A percentile compares a stretch with the other conserved stretches of the same genome.
Conservation (phyloP, 2,113 vertebrate species). For the Hucho hucho region DNA sequence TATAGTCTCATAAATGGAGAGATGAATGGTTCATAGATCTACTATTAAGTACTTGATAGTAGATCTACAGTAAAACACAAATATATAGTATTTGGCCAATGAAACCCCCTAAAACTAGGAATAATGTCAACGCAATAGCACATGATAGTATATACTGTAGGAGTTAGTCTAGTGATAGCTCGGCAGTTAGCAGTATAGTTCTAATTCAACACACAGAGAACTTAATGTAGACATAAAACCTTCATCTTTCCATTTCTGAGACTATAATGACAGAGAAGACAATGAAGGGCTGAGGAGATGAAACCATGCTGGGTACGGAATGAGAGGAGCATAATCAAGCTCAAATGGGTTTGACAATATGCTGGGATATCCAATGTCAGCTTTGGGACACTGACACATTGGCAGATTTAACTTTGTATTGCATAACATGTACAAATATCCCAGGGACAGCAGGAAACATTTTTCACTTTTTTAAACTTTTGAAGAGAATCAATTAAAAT, state of each 20-base stretch:
- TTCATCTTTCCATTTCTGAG: not conserved
- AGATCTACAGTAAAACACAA: too few relatives aligned
- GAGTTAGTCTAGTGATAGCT: not conserved
- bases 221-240: not conserved
- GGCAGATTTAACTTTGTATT: not conserved
- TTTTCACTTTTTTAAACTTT: not conserved
- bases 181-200: too few relatives aligned
- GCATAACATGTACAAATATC: too few relatives aligned
- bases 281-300: not conserved
- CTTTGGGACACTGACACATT: not conserved
- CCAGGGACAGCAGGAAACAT: not conserved
- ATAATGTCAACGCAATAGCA: too few relatives aligned
- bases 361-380: not conserved
- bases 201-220: too few relatives aligned
- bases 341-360: not conserved
- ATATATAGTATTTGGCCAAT: too few relatives aligned
- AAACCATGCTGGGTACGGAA: not conserved
- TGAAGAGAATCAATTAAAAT: too few relatives aligned
- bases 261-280: not conserved
- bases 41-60: too few relatives aligned
- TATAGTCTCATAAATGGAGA: conserved; percentile 1
- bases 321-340: not conserved
- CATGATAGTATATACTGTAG: not conserved
- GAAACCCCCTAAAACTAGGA: too few relatives aligned
- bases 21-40: not conserved